These are phyloP conservation scores for Marasmarcha lunaedactyla DNA, from an alignment of 2,888 invertebrate genomes.

Conservation along the genomic window DNA sequence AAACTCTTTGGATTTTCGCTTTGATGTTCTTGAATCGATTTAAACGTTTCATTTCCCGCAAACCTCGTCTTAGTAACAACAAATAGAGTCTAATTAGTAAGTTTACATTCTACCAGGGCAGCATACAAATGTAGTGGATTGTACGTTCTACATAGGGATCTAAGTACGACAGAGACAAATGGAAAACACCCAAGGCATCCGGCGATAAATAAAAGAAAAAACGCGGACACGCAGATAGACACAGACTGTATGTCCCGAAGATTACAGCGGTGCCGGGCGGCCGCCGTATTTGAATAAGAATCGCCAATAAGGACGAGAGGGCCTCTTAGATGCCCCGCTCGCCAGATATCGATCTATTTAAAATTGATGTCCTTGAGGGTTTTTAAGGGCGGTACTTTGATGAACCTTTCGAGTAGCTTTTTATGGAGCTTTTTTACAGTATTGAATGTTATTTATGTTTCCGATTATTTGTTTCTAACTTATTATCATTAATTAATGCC, in stretches of 20 bases:
- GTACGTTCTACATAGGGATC: conserved; percentile 52
- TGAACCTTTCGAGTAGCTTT: too few relatives aligned
- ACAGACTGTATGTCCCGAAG: conserved; percentile 57
- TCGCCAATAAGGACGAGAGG: conserved; percentile 50
- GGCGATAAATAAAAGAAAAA: conserved; percentile 58
- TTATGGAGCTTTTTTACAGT: too few relatives aligned
- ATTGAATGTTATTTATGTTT: too few relatives aligned
- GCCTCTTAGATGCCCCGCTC: conserved; percentile 36
- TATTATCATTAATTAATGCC: too few relatives aligned
- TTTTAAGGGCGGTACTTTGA: background rate
- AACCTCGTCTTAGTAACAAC: too few relatives aligned
- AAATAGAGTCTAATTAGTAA: too few relatives aligned
- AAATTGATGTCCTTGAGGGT: conserved; percentile 17
- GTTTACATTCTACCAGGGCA: too few relatives aligned
- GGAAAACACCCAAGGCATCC: conserved; percentile 38
- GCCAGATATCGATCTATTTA: conserved; percentile 43
- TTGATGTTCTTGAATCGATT: too few relatives aligned
- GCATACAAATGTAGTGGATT: conserved; percentile 13
- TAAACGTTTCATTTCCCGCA: too few relatives aligned
- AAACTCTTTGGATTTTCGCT: too few relatives aligned
- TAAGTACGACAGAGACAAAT: conserved; percentile 64
- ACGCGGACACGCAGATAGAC: conserved; percentile 43
- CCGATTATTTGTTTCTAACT: too few relatives aligned
- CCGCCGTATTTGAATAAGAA: conserved; percentile 62
- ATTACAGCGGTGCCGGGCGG: conserved; percentile 36